These are phyloP conservation scores for Nestor notabilis DNA, from an alignment of 2,113 vertebrate genomes.

Conservation along the genomic window DNA sequence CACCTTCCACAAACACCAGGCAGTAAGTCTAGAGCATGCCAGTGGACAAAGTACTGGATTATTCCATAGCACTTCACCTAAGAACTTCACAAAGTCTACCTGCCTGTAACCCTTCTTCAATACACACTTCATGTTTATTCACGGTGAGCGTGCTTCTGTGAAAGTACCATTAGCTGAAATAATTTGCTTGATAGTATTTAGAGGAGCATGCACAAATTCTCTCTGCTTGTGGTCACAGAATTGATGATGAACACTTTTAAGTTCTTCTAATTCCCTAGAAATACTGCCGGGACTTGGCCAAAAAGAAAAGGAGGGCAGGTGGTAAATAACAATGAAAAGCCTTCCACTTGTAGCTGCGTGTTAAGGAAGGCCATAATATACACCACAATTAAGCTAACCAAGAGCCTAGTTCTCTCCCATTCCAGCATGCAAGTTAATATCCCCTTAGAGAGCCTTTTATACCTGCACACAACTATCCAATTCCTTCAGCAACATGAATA, in stretches of 20 bases:
- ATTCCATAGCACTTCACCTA: neutral
- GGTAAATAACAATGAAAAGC: neutral
- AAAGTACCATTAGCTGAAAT: neutral
- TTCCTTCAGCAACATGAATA: neutral
- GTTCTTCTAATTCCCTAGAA: neutral
- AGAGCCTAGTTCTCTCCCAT: neutral
- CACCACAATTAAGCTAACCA: neutral
- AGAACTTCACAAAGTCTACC: neutral
- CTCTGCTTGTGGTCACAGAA: neutral
- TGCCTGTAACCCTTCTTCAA: neutral
- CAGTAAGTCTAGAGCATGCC: neutral
- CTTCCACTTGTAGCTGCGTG: neutral
- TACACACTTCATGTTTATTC: neutral
- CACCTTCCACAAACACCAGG: neutral
- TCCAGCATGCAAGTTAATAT: neutral
- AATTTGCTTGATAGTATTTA: neutral
- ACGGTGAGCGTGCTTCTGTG: fast-evolving
- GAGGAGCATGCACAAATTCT: neutral
- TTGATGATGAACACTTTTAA: neutral
- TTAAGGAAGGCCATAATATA: neutral
- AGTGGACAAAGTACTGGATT: neutral
- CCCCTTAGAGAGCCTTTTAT: neutral
- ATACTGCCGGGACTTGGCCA: neutral
- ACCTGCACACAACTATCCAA: neutral
- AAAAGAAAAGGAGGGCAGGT: neutral